These are phyloP conservation scores for Pemphigus obesinymphae DNA, from an alignment of 1,140 invertebrate genomes.

Conservation along the genomic window DNA sequence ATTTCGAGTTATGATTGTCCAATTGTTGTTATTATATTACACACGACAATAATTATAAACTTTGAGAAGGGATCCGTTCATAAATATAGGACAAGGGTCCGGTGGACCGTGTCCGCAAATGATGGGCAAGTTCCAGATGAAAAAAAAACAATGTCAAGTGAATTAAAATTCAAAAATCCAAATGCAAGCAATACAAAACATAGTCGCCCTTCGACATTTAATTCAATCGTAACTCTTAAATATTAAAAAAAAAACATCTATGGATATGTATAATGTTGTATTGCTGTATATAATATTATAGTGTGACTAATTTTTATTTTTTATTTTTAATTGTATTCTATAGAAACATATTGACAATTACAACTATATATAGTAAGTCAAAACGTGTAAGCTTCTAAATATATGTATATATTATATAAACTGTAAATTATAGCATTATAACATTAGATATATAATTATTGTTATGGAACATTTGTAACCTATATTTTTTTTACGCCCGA, in stretches of 20 bases:
- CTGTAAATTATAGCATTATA: too few relatives aligned
- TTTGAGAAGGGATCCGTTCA: slow-evolving; percentile 8
- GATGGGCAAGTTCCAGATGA: slow-evolving; percentile 1
- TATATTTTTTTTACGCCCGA: too few relatives aligned
- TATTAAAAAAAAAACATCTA: background rate
- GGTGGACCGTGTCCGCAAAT: slow-evolving; percentile 20
- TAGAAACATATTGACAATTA: background rate
- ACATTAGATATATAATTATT: too few relatives aligned
- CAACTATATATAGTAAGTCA: background rate
- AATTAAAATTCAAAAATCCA: slow-evolving; percentile 32
- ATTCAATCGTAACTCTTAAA: slow-evolving; percentile 2
- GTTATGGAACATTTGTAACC: too few relatives aligned
- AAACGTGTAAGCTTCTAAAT: too few relatives aligned
- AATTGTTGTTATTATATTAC: slow-evolving; percentile 34
- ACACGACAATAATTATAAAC: slow-evolving; percentile 27
- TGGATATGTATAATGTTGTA: background rate
- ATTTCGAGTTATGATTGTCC: slow-evolving; percentile 35
- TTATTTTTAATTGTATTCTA: background rate
- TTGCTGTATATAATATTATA: background rate
- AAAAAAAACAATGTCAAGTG: slow-evolving; percentile 28
- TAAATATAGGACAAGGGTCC: background rate
- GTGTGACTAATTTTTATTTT: background rate
- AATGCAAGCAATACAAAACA: background rate
- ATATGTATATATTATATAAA: too few relatives aligned
- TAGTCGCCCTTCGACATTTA: background rate